Evolutionary conservation across 1,140 invertebrate genomes (phyloP).

Genomic region (Elymnias hypermnestra): DNA sequence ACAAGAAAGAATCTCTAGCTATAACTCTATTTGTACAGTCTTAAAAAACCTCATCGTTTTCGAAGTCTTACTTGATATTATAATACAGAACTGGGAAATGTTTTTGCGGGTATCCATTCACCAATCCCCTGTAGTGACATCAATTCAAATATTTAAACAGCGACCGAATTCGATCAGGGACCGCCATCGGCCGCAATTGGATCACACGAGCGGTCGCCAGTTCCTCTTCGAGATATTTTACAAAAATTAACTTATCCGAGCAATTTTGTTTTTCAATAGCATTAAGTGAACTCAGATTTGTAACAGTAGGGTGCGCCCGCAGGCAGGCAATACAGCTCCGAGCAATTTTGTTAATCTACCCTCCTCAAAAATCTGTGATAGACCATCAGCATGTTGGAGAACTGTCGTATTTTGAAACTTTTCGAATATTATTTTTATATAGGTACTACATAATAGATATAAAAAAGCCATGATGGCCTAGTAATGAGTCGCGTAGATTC

Average conservation of each 20-base stretch:
- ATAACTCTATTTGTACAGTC: no score
- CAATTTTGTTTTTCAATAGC: conserved; percentile 60
- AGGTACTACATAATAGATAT: no score
- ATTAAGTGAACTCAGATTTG: conserved; percentile 58
- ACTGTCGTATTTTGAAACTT: no score
- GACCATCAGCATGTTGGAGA: no score
- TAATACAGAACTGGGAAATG: no score
- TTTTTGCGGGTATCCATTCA: conserved; percentile 16
- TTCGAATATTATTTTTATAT: no score
- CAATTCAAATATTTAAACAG: conserved; percentile 67
- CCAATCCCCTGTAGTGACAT: conserved; percentile 25
- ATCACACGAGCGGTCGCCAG: conserved; percentile 61
- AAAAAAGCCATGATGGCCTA: no score
- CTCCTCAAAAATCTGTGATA: no score
- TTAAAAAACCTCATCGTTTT: no score
- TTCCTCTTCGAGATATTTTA: conserved; percentile 43
- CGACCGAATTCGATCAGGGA: conserved; percentile 48
- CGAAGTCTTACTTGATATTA: no score
- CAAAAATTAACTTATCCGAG: conserved; percentile 58
- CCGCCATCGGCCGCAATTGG: conserved; percentile 54
- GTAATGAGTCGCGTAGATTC: no score
- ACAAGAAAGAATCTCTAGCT: no score
- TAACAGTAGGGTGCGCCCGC: conserved; percentile 38
- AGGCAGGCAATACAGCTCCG: conserved; percentile 9
- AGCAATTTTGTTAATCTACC: conserved; percentile 1